Evolutionary conservation across 2,113 vertebrate genomes (phyloP).

Genomic region (Numida meleagris): DNA sequence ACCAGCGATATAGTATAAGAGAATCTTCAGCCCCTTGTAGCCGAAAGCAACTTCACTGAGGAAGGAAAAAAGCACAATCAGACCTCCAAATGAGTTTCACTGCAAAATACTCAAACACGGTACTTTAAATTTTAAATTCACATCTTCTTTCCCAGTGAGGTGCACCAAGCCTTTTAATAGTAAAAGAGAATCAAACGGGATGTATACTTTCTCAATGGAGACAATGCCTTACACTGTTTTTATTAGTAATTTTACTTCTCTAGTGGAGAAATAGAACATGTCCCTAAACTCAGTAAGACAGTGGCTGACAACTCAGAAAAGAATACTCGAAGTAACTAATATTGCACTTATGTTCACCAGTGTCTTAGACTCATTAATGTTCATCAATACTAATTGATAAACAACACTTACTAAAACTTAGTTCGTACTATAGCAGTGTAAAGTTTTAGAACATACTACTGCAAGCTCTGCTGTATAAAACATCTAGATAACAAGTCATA

Average conservation of each 20-base stretch:
- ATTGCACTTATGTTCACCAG: neutral
- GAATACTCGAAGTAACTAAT: neutral
- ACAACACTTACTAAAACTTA: neutral
- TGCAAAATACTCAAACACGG: neutral
- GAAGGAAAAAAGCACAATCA: slow-evolving; percentile 31
- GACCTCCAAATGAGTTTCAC: neutral
- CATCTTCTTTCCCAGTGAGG: neutral
- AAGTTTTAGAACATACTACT: neutral
- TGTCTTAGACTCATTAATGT: neutral
- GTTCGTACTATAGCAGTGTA: neutral
- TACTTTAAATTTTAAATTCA: neutral
- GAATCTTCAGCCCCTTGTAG: slow-evolving; percentile 96
- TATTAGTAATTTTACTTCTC: neutral
- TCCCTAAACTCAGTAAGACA: neutral
- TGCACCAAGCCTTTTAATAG: neutral
- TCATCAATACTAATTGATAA: neutral
- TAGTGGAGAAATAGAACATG: neutral
- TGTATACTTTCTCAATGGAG: neutral
- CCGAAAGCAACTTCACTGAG: slow-evolving; percentile 96
- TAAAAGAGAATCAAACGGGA: neutral
- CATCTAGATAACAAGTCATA: neutral
- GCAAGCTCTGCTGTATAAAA: neutral
- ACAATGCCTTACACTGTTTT: neutral
- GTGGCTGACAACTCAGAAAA: neutral
- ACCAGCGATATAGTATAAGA: slow-evolving; percentile 93